Percentiles rank a stretch among this genome's conserved stretches.
Conservation (phyloP, 2,113 vertebrate genomes). For the Hystrix brachyura region DNA sequence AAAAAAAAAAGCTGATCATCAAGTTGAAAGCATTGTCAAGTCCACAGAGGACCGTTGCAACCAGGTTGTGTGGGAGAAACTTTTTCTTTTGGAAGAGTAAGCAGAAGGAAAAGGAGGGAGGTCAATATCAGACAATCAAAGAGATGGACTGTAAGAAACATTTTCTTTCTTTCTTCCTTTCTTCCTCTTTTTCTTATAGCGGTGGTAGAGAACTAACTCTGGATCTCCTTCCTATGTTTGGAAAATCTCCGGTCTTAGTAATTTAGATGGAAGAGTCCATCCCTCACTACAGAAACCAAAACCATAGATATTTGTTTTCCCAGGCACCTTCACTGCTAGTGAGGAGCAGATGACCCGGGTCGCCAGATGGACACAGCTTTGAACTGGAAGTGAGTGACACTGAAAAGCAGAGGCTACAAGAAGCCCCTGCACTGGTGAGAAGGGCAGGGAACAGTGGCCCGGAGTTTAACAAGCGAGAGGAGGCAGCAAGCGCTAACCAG, state of each 20-base stretch:
- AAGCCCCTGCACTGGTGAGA: neutral
- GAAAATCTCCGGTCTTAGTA: neutral
- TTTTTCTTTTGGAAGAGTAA: constrained; percentile 3
- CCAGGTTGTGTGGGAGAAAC: neutral
- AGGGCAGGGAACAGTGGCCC: neutral
- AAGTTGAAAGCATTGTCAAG: neutral
- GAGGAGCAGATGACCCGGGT: neutral
- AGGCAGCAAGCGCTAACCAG: neutral
- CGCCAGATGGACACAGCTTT: neutral
- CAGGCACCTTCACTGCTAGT: neutral
- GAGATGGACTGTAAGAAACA: neutral
- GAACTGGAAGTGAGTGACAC: neutral
- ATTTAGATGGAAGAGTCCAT: neutral
- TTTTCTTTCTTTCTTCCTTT: neutral
- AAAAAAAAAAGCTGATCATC: neutral
- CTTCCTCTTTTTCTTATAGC: neutral
- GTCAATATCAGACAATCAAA: neutral
- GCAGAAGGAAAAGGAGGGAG: neutral
- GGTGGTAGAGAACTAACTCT: neutral
- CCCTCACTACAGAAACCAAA: neutral
- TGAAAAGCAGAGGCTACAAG: neutral
- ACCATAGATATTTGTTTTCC: neutral
- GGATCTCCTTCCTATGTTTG: neutral
- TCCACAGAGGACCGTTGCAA: neutral
- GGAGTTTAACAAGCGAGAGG: neutral